Conservation (phyloP, 2,797 vertebrate genomes). For the Miichthys miiuy region DNA sequence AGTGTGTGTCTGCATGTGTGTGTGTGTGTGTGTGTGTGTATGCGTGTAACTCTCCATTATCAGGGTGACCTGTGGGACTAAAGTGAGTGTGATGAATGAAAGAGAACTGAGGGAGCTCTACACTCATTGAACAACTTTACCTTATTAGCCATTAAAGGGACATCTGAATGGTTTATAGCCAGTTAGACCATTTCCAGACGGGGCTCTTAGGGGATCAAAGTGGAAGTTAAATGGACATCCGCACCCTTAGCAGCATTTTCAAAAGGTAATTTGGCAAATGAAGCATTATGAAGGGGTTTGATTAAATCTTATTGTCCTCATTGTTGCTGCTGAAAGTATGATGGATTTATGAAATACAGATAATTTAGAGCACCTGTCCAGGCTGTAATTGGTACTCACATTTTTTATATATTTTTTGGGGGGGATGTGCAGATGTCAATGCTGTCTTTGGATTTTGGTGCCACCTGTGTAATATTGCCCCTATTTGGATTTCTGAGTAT, state of each 20-base stretch:
- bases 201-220: not conserved
- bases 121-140: conserved; percentile 2
- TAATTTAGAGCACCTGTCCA: not conserved
- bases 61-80: conserved; percentile 22
- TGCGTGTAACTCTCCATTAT: conserved; percentile 1
- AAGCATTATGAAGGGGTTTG: not conserved
- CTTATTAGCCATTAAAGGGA: conserved; percentile 18
- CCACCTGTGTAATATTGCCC: too few relatives aligned
- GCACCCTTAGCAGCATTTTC: conserved; percentile 12
- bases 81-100: conserved; percentile 17
- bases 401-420: too few relatives aligned
- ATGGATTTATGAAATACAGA: not conserved
- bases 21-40: not conserved
- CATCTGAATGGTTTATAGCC: not conserved
- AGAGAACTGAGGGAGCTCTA: not conserved
- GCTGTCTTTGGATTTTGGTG: too few relatives aligned
- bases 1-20: conserved; percentile 5
- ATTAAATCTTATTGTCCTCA: conserved; percentile 2
- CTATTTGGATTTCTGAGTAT: too few relatives aligned
- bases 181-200: not conserved
- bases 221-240: not conserved
- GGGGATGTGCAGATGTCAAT: too few relatives aligned
- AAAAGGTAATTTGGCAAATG: not conserved
- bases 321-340: not conserved
- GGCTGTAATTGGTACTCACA: not conserved